These are phyloP conservation scores for Spea bombifrons DNA, from an alignment of 2,113 vertebrate species.

Conservation along the genomic window DNA sequence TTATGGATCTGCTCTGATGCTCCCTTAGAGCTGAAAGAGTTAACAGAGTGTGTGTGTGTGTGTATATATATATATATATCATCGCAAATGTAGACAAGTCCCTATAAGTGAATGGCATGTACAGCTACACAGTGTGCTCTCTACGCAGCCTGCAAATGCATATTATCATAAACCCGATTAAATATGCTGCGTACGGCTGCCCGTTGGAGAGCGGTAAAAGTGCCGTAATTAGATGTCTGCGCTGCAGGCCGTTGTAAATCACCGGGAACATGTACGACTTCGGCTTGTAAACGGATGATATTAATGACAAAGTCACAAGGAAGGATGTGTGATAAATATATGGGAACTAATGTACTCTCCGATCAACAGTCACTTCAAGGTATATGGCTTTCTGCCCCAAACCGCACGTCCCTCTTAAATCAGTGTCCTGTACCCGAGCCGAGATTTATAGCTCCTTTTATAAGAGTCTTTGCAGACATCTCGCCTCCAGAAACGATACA, in stretches of 20 bases:
- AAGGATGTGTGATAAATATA: conserved; percentile 31
- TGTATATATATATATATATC: not conserved
- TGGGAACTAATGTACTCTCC: conserved; percentile 11
- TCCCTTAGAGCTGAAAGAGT: too few species aligned
- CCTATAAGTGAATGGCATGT: conserved; percentile 23
- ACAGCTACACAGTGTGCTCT: conserved; percentile 9
- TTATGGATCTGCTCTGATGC: too few species aligned
- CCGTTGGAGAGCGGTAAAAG: conserved; percentile 42
- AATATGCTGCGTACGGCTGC: conserved; percentile 29
- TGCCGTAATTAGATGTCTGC: conserved; percentile 26
- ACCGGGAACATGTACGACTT: conserved; percentile 32
- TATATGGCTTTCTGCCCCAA: conserved; percentile 10
- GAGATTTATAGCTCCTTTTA: not conserved
- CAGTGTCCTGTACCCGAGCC: not conserved
- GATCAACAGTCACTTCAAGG: conserved; percentile 15
- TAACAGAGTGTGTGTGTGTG: not conserved
- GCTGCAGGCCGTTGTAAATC: conserved; percentile 35
- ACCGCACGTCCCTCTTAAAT: conserved; percentile 3
- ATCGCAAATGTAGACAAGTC: not conserved
- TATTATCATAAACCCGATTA: conserved; percentile 39
- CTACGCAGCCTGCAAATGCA: conserved; percentile 31
- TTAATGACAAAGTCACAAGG: conserved; percentile 37
- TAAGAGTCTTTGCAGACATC: not conserved
- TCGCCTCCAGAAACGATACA: not conserved
- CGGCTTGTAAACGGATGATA: conserved; percentile 45